Percentiles rank a stretch among this genome's conserved stretches.
Conservation (phyloP, 2,797 vertebrate genomes). For the Falco naumanni region DNA sequence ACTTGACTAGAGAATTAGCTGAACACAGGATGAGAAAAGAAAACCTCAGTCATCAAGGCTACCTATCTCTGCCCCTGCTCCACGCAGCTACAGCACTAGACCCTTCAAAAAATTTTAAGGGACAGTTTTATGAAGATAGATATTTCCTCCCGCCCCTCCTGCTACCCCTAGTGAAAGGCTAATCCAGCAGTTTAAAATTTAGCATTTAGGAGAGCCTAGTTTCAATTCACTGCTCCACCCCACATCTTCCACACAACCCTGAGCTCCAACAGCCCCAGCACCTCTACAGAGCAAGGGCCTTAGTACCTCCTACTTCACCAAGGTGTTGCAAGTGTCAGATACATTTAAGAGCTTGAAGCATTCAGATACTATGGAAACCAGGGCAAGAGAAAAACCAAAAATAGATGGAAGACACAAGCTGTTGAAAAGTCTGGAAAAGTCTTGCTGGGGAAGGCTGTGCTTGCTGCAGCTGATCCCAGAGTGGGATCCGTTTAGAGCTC, state of each 20-base stretch:
- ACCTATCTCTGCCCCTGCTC: background rate
- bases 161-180: background rate
- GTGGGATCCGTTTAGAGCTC: conserved; percentile 24
- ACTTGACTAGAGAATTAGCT: background rate
- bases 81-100: background rate
- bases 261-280: background rate
- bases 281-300: background rate
- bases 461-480: conserved; percentile 38
- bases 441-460: conserved; percentile 29
- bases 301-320: conserved; percentile 41
- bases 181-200: background rate
- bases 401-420: conserved; percentile 51
- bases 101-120: background rate
- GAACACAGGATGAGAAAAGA: background rate
- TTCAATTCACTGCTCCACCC: background rate
- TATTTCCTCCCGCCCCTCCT: background rate
- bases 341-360: conserved; percentile 52
- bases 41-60: background rate
- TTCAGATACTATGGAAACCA: conserved; percentile 66
- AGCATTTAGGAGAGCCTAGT: background rate
- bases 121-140: background rate
- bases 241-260: background rate
- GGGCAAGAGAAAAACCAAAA: conserved; percentile 57
- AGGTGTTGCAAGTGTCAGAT: conserved; percentile 59
- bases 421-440: conserved; percentile 51